Base-by-base conservation (phyloP, 2,888 invertebrate species). In the Epiblema foenella region DNA sequence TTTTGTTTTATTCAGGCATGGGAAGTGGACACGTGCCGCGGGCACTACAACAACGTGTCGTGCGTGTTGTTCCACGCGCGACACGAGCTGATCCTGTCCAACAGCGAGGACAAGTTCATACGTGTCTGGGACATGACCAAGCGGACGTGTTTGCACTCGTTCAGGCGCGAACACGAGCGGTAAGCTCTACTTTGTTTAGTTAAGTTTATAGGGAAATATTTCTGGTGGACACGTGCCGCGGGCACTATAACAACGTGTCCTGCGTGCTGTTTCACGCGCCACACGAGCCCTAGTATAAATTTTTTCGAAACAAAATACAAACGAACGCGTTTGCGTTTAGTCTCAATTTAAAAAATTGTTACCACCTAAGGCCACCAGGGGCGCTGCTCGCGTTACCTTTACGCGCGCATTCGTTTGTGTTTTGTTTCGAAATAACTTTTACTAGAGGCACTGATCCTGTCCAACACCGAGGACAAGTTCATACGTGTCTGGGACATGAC, bases 21-120 rank as follows among this genome's bases (percentile, higher is more conserved):
- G 99, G 99, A 99, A 87, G 98, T 99, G 56, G 99, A 99, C 90
- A 98, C 99, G 0, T 99, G 99, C 81, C 96, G 99, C n/a, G 99
- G 99, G 0, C 99, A 99, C 88, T 99, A 99, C 94, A 99, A 99
- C 94, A 99, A 99, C 89, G 99, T 99, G 2, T 99, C 99, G 0
- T 99, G 99, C 84, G 98, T 98, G 0, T 90, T 99, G 57, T 99
- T 99, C 93, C 99, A 99, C 91, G 99, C 99, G 0, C 95, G 98
- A 18, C 98, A 99, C 87, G 99, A 99, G 84, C 94, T 99, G 39
- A 98, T 99, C 74, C 93, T 99, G 57, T 98, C 98, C 42, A 99
- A 99, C 91, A 97, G 99, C 18, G 99, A 99, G 89, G 99, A 99
- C 93, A 98, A 98, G 89, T 98, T 98, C 84, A 98, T 99, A 79